Conservation (phyloP, 1,140 invertebrate genomes). For the Drosophila truncata region DNA sequence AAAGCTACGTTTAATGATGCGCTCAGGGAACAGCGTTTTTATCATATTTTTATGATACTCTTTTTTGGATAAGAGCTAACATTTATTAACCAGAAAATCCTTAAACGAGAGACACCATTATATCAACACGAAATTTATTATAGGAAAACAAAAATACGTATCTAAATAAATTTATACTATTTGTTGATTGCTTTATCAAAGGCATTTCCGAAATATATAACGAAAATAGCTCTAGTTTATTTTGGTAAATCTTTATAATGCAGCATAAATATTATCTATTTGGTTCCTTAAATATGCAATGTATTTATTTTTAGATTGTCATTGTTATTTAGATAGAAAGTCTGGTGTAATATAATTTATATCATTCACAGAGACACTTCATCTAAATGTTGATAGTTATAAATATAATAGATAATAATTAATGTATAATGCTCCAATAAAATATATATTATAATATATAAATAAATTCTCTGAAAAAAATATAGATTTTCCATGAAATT, state of each 20-base stretch:
- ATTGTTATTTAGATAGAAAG: background rate
- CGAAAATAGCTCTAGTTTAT: background rate
- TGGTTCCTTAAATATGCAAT: background rate
- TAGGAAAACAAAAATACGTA: background rate
- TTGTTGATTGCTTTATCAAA: conserved; percentile 3
- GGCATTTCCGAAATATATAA: background rate
- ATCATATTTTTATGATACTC: conserved; percentile 19
- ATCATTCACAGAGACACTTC: background rate
- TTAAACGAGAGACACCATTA: background rate
- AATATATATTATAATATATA: background rate
- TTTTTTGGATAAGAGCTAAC: background rate
- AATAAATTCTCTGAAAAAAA: background rate
- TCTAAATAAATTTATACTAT: background rate
- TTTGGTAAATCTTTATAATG: background rate
- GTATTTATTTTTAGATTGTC: background rate
- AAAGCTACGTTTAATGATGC: conserved; percentile 26
- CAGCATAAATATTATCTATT: background rate
- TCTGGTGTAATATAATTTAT: background rate
- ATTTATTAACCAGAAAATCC: background rate
- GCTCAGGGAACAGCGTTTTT: background rate
- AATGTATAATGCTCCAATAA: background rate
- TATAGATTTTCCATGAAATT: background rate
- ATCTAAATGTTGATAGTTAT: too few relatives aligned
- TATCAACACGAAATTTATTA: background rate
- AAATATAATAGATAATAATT: background rate